phyloP scores from a whole-genome alignment of 2,797 vertebrate species.

The Gallinago nigripennis region DNA sequence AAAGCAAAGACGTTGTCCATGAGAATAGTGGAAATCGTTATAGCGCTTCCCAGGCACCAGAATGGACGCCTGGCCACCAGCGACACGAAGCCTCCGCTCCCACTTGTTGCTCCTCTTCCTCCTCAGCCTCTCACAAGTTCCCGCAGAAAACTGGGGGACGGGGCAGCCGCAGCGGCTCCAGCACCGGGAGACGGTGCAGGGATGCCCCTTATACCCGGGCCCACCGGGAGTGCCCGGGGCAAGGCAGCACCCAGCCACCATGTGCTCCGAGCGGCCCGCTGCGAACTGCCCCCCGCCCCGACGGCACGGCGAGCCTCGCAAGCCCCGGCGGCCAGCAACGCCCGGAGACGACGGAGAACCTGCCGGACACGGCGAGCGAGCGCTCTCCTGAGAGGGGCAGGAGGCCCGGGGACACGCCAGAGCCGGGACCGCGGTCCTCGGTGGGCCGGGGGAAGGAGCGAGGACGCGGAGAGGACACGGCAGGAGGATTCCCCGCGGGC shows the following conservation, averaged over 20 bases:
- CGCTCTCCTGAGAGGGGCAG: background rate
- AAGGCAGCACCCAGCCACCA: background rate
- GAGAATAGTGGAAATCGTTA: rapidly evolving
- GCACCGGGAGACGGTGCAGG: rapidly evolving
- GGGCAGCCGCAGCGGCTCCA: background rate
- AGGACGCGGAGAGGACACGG: no score
- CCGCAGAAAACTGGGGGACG: rapidly evolving
- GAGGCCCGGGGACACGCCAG: background rate
- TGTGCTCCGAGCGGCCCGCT: background rate
- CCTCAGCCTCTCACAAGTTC: background rate
- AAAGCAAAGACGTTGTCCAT: rapidly evolving
- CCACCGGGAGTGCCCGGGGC: no score
- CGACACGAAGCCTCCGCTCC: background rate
- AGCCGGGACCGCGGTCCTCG: no score
- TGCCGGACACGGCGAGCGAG: background rate
- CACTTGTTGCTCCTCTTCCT: background rate
- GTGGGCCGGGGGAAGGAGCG: no score
- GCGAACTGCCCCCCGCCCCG: background rate
- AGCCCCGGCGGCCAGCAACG: background rate
- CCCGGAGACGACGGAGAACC: background rate
- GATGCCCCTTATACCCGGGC: rapidly evolving
- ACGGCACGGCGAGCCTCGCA: background rate
- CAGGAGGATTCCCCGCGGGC: background rate
- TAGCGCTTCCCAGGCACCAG: rapidly evolving
- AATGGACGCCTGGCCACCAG: rapidly evolving